Evolutionary conservation across 2,888 invertebrate genomes (phyloP).

Genomic region (Lasioglossum morio): DNA sequence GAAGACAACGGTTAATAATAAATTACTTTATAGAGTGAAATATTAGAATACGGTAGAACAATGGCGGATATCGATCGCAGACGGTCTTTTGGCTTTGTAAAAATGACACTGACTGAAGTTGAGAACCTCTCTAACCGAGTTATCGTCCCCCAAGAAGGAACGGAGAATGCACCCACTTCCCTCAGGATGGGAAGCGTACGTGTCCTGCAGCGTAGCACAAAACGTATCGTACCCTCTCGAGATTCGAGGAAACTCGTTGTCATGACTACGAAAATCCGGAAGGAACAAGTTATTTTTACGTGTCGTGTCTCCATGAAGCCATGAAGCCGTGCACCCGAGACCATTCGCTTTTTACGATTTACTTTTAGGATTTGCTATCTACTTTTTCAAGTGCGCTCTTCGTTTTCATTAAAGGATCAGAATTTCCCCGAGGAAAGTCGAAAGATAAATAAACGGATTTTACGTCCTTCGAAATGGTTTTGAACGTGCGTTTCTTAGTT

Average conservation of each 20-base stretch:
- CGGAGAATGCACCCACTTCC: conserved; percentile 78
- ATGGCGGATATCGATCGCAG: not conserved
- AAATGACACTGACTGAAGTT: conserved; percentile 58
- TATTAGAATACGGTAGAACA: not conserved
- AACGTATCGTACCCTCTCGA: conserved; percentile 71
- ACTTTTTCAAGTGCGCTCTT: not conserved
- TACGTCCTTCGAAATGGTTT: not conserved
- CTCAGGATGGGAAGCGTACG: conserved; percentile 75
- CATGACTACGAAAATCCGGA: conserved; percentile 74
- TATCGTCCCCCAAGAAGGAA: conserved; percentile 76
- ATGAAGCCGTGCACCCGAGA: not conserved
- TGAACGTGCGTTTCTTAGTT: not conserved
- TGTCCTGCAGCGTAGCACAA: conserved; percentile 72
- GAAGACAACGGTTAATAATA: not conserved
- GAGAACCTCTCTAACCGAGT: conserved; percentile 80
- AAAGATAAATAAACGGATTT: not conserved
- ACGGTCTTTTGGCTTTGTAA: not conserved
- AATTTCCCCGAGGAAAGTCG: not conserved
- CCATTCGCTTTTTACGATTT: not conserved
- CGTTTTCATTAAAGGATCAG: not conserved
- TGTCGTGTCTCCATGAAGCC: conserved; percentile 28
- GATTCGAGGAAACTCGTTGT: conserved; percentile 76
- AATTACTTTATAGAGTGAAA: not conserved
- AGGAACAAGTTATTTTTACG: conserved; percentile 72
- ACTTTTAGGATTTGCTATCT: not conserved